Percentiles rank a stretch among this genome's conserved stretches.
Evolutionary conservation across 2,888 invertebrate genomes (phyloP).

Genomic region (Papilio protenor): DNA sequence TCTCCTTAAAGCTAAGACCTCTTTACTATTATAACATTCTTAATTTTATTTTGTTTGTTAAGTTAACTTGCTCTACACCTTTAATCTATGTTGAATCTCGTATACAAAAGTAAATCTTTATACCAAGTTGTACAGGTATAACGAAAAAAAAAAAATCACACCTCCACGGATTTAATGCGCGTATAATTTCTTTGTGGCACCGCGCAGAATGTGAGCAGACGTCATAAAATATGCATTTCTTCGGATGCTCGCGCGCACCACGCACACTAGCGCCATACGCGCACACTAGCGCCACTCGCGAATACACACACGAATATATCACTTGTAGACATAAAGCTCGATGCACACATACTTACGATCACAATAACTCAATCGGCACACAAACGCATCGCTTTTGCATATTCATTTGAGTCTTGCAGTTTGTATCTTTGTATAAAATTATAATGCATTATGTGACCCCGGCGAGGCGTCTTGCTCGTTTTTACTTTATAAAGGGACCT

Average conservation of each 20-base stretch:
- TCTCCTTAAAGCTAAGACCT: not conserved
- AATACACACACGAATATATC: constrained; percentile 47
- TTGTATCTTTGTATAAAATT: constrained; percentile 84
- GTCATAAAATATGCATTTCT: constrained; percentile 85
- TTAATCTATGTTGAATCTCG: constrained; percentile 17
- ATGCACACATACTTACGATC: constrained; percentile 63
- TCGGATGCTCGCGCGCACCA: constrained; percentile 64
- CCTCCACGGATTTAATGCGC: constrained; percentile 82
- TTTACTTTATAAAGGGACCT: constrained; percentile 61
- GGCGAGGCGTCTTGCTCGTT: constrained; percentile 58
- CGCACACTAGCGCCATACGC: constrained; percentile 50
- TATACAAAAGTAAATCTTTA: constrained; percentile 30
- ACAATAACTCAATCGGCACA: constrained; percentile 82
- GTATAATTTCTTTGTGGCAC: constrained; percentile 85
- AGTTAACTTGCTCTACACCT: not conserved
- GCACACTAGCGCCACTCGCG: constrained; percentile 36
- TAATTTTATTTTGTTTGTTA: not conserved
- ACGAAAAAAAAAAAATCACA: constrained; percentile 69
- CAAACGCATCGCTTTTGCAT: constrained; percentile 78
- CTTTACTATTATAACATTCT: not conserved
- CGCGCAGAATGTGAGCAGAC: constrained; percentile 83
- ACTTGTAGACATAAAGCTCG: constrained; percentile 42
- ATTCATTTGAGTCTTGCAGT: constrained; percentile 79
- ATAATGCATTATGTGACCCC: constrained; percentile 82
- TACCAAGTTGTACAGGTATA: constrained; percentile 50